Evolutionary conservation across 2,113 vertebrate genomes (phyloP).

Genomic region (Datnioides undecimradiatus): DNA sequence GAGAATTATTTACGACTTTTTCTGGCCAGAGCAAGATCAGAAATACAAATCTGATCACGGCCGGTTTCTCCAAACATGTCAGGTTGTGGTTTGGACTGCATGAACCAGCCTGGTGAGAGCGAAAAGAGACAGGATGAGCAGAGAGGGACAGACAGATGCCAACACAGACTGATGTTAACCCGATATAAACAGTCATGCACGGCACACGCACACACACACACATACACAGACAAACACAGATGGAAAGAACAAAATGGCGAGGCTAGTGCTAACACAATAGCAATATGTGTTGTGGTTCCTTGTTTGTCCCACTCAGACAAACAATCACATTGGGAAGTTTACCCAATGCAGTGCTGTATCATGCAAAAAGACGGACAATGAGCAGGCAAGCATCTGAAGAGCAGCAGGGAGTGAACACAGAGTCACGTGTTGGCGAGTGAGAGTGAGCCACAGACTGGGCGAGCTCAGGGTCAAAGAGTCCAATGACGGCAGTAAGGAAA

Average conservation of each 20-base stretch:
- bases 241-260: not conserved
- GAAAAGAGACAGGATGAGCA: constrained; percentile 15
- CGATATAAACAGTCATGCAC: not conserved
- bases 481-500: not conserved
- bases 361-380: not conserved
- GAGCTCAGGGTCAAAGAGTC: not conserved
- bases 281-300: constrained; percentile 3
- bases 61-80: not conserved
- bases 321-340: not conserved
- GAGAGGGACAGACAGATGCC: constrained; percentile 21
- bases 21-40: too few species aligned
- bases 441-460: not conserved
- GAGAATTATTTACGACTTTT: not conserved
- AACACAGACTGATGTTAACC: not conserved
- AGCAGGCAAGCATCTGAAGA: not conserved
- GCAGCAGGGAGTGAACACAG: not conserved
- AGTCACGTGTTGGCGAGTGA: not conserved
- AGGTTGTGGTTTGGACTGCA: constrained; percentile 34
- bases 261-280: not conserved
- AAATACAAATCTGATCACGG: constrained; percentile 1
- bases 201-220: not conserved
- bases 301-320: not conserved
- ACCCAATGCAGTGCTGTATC: not conserved
- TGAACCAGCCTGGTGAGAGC: not conserved
- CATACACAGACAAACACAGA: not conserved